phyloP scores from a whole-genome alignment of 2,113 vertebrate species.

The Solenodon paradoxus region DNA sequence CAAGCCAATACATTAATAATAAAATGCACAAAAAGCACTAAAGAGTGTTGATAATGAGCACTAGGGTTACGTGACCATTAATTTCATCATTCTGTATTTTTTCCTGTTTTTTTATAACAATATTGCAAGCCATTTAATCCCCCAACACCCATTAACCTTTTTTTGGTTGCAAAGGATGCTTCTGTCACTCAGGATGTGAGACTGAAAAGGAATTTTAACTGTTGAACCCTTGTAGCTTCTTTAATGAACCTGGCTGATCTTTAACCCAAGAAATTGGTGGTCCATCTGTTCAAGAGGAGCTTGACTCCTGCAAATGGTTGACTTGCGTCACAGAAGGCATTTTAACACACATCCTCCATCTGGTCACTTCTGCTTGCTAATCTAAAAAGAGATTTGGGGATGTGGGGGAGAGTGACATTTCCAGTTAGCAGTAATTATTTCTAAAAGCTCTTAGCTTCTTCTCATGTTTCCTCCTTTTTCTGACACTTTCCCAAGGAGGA shows the following conservation, averaged over 20 bases:
- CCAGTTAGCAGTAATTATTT: slow-evolving; percentile 72
- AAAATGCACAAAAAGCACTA: not conserved
- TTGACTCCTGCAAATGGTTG: slow-evolving; percentile 41
- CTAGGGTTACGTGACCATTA: not conserved
- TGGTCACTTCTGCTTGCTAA: slow-evolving; percentile 60
- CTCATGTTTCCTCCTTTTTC: slow-evolving; percentile 45
- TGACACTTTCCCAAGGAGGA: slow-evolving; percentile 49
- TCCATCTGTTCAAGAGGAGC: slow-evolving; percentile 62
- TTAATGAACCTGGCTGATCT: slow-evolving; percentile 69
- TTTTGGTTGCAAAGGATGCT: not conserved
- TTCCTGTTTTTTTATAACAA: not conserved
- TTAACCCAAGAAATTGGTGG: slow-evolving; percentile 59
- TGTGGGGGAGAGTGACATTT: slow-evolving; percentile 64
- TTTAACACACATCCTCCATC: slow-evolving; percentile 62
- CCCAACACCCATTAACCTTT: not conserved
- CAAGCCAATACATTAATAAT: not conserved
- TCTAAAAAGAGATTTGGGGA: slow-evolving; percentile 66
- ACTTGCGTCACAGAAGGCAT: slow-evolving; percentile 42
- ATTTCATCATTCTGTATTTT: not conserved
- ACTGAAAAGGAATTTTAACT: slow-evolving; percentile 49
- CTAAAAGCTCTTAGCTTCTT: slow-evolving; percentile 59
- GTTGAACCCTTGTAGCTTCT: slow-evolving; percentile 57
- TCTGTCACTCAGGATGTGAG: slow-evolving; percentile 15
- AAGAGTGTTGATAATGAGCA: not conserved
- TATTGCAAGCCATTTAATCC: not conserved